Conservation (phyloP, 2,113 vertebrate genomes). For the Oryzias javanicus region DNA sequence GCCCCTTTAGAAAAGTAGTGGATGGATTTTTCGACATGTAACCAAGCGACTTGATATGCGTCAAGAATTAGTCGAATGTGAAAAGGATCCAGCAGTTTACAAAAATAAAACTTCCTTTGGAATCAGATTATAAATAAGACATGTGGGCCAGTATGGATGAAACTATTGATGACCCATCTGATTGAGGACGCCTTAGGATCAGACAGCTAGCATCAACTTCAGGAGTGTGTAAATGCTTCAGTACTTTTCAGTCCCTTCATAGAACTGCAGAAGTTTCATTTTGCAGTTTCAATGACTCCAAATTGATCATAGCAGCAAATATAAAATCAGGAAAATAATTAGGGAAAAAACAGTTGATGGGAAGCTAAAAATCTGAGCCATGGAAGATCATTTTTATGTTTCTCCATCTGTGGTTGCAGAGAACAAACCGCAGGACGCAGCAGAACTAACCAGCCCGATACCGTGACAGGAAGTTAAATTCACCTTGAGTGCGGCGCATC, state of each 20-base stretch:
- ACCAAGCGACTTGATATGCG: too few relatives aligned
- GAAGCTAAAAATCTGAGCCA: slow-evolving; percentile 41
- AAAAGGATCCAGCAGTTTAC: too few relatives aligned
- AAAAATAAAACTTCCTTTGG: too few relatives aligned
- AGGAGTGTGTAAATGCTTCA: background rate
- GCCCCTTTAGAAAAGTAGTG: too few relatives aligned
- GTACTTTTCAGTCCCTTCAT: too few relatives aligned
- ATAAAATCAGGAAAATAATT: slow-evolving; percentile 13
- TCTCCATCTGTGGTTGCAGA: slow-evolving; percentile 24
- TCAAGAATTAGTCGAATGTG: too few relatives aligned
- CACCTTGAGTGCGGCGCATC: slow-evolving; percentile 89
- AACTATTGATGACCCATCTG: background rate
- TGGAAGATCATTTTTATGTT: slow-evolving; percentile 14
- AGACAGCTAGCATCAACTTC: background rate
- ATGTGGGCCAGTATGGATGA: background rate
- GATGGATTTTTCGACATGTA: too few relatives aligned
- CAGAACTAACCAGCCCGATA: background rate
- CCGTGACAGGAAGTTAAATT: slow-evolving; percentile 37
- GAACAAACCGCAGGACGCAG: slow-evolving; percentile 29
- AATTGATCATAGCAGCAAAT: slow-evolving; percentile 18
- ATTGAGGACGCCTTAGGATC: background rate
- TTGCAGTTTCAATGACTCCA: background rate
- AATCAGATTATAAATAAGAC: too few relatives aligned
- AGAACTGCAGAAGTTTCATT: background rate
- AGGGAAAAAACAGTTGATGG: slow-evolving; percentile 17